These are phyloP conservation scores for Monopis laevigella DNA, from an alignment of 2,888 invertebrate genomes.

Conservation along the genomic window DNA sequence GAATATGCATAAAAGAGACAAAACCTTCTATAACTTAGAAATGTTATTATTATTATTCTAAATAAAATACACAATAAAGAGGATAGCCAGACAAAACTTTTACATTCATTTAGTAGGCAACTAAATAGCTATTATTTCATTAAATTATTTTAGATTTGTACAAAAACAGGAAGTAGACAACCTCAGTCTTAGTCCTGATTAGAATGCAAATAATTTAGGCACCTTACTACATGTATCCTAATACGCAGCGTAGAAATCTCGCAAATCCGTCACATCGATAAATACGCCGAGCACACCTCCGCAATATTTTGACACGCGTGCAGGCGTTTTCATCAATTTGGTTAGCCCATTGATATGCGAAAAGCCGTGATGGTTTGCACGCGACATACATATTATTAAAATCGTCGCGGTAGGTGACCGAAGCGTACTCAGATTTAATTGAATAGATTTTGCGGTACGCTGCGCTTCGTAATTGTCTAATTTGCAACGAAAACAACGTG, in stretches of 20 bases:
- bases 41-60: too few relatives aligned
- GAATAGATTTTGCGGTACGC: conserved; percentile 55
- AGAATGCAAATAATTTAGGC: conserved; percentile 7
- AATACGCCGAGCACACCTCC: conserved; percentile 27
- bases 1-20: too few relatives aligned
- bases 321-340: conserved; percentile 52
- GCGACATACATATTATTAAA: conserved; percentile 64
- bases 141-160: too few relatives aligned
- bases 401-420: conserved; percentile 61
- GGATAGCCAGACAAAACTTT: too few relatives aligned
- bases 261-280: conserved; percentile 10
- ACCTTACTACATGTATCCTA: too few relatives aligned
- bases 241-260: conserved; percentile 6
- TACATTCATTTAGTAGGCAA: too few relatives aligned
- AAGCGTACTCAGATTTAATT: conserved; percentile 58
- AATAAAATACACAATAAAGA: too few relatives aligned
- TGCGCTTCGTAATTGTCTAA: conserved; percentile 63
- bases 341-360: conserved; percentile 60
- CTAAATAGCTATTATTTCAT: too few relatives aligned
- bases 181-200: too few relatives aligned
- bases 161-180: too few relatives aligned
- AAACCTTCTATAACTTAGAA: too few relatives aligned
- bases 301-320: conserved; percentile 34
- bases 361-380: conserved; percentile 53
- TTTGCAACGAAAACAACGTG: conserved; percentile 62